Evolutionary conservation across 2,113 vertebrate species (phyloP).

Genomic region (Collichthys lucidus): DNA sequence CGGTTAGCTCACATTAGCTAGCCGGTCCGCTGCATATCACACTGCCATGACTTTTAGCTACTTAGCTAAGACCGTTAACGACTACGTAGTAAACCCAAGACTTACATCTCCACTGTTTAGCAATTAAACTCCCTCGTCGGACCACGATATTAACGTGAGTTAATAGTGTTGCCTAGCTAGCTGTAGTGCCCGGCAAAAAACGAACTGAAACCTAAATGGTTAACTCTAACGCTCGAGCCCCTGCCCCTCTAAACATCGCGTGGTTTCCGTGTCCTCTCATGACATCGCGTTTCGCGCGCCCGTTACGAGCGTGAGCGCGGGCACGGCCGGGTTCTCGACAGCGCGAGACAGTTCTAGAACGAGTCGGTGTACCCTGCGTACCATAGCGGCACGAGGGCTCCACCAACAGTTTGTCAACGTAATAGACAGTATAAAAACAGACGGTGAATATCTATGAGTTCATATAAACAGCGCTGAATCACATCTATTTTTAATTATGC

Average conservation of each 20-base stretch:
- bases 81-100: constrained; percentile 26
- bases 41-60: not conserved
- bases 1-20: constrained; percentile 45
- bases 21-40: constrained; percentile 7
- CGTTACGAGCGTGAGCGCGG: not conserved
- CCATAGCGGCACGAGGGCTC: not conserved
- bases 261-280: constrained; percentile 35
- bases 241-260: constrained; percentile 56
- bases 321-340: not conserved
- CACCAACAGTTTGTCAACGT: not conserved
- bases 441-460: not conserved
- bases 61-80: not conserved
- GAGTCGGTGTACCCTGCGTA: not conserved
- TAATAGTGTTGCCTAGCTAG: constrained; percentile 6
- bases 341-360: constrained; percentile 52
- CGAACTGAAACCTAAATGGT: constrained; percentile 56
- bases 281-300: not conserved
- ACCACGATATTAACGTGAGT: not conserved
- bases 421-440: not conserved
- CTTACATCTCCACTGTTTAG: constrained; percentile 74
- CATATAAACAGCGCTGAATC: not conserved
- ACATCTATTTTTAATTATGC: not conserved
- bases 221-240: constrained; percentile 37
- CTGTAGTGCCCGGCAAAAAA: constrained; percentile 30
- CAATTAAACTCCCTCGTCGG: constrained; percentile 28